These are phyloP conservation scores for Aproaerema taeniolella DNA, from an alignment of 2,888 invertebrate species.

Conservation along the genomic window DNA sequence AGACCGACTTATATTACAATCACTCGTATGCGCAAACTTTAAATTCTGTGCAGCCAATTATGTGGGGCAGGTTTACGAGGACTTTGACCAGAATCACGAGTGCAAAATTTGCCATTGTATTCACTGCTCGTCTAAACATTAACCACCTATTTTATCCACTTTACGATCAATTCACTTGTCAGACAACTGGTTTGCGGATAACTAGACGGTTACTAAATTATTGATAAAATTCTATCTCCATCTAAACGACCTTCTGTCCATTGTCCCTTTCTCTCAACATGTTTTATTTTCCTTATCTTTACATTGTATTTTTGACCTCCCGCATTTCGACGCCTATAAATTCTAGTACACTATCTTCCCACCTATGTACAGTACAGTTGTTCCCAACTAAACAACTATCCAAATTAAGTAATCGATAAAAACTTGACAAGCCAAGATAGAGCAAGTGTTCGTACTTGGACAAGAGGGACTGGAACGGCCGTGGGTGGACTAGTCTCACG, in stretches of 20 bases:
- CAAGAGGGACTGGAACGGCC: slow-evolving; percentile 34
- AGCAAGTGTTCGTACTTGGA: slow-evolving; percentile 29
- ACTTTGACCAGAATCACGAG: slow-evolving; percentile 21
- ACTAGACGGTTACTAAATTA: too few species aligned
- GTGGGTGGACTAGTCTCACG: slow-evolving; percentile 66
- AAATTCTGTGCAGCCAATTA: slow-evolving; percentile 28
- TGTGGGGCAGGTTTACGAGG: slow-evolving; percentile 25
- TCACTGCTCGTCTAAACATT: background rate
- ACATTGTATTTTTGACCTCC: too few species aligned
- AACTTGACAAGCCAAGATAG: slow-evolving; percentile 28
- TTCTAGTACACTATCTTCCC: too few species aligned
- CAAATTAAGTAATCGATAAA: slow-evolving; percentile 20
- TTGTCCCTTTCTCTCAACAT: too few species aligned
- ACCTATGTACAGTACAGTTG: too few species aligned
- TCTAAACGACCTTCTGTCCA: too few species aligned
- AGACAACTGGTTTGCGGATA: too few species aligned
- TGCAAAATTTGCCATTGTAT: slow-evolving; percentile 13
- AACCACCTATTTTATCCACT: slow-evolving; percentile 13
- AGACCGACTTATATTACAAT: slow-evolving; percentile 4
- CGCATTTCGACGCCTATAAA: too few species aligned
- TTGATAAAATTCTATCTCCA: too few species aligned
- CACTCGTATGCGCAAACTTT: slow-evolving; percentile 19
- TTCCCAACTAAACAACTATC: slow-evolving; percentile 3
- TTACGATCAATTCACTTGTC: slow-evolving; percentile 8
- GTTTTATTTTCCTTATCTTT: too few species aligned